Base-by-base conservation (phyloP, 2,888 invertebrate genomes). In the Brachynemurus nebulosus region DNA sequence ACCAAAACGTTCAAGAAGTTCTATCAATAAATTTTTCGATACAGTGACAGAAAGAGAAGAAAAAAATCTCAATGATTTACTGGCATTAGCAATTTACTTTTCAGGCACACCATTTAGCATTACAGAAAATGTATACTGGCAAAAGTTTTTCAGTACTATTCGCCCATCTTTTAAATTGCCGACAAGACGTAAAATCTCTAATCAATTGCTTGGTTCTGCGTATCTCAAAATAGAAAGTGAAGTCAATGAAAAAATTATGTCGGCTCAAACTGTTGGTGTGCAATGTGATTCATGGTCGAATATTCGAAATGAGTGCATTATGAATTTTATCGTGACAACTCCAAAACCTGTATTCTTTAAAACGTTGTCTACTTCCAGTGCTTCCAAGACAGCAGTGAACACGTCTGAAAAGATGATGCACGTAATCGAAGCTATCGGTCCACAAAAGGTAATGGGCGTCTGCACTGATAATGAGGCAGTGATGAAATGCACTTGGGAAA, bases 281-380 rank as follows among this genome's bases (percentile, higher is more conserved):
- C 27, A 27, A 5, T 27, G 5, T 5, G 27, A 27, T 27, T 27
- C 27, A 27, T 51, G 50, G 48, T 35, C 45, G 1, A 52, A 52
- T 21, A 33, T 47, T n/a, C 21, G 49, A 27, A 49, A 48, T 20
- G 53, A 56, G 48, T 51, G 53, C 6, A 50, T 55, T 11, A 50
- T 55, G 27, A 53, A 55, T 44, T 55, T 55, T 47, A 50, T 55
- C 8, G 46, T 54, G 16, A 54, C 48, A 21, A 54, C 55, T 8
- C 55, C 53, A 40, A 50, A 51, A 40, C 56, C 54, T 34, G 49
- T 54, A 11, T 49, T 55, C 39, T 53, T 51, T 30, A 48, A 50
- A 45, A 51, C 50, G 2, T 45, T 55, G 36, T 40, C 41, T 17
- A 52, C 54, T 9, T 48, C 35, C 17, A 46, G 48, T 2, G 46